Evolutionary conservation across 2,797 vertebrate genomes (phyloP).

Genomic region (Aratinga solstitialis): DNA sequence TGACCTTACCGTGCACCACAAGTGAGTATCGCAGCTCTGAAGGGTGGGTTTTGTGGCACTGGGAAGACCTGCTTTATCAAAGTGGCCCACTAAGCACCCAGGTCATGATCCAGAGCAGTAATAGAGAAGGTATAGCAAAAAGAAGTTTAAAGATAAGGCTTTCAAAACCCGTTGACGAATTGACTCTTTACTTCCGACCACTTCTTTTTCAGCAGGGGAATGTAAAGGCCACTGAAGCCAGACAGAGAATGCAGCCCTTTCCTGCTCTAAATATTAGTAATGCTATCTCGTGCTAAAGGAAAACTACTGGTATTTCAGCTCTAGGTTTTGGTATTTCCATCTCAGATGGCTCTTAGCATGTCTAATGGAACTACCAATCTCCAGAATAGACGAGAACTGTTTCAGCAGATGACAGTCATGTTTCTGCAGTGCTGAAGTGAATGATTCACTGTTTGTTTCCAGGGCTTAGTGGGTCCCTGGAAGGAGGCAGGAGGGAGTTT

Average conservation of each 20-base stretch:
- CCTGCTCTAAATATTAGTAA: neutral
- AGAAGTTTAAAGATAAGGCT: neutral
- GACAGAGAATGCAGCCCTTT: neutral
- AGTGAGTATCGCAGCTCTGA: conserved; percentile 72
- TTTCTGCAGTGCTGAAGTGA: neutral
- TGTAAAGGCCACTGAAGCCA: neutral
- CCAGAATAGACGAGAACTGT: neutral
- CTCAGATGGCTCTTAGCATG: neutral
- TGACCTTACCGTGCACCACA: conserved; percentile 88
- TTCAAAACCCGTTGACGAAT: neutral
- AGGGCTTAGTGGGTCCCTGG: neutral
- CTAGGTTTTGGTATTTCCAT: conserved; percentile 22
- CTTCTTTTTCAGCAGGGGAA: neutral
- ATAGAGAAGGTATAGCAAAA: neutral
- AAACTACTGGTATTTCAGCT: conserved; percentile 8
- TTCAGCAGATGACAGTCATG: conserved; percentile 8
- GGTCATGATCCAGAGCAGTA: neutral
- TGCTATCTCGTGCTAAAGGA: neutral
- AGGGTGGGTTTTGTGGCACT: too few species aligned
- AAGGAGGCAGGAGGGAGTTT: neutral
- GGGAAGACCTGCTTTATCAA: neutral
- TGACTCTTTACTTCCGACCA: neutral
- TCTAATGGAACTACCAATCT: neutral
- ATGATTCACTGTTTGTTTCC: neutral
- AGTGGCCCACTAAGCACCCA: neutral